Percentiles rank a stretch among this genome's conserved stretches.
These are phyloP conservation scores for Empis stercorea DNA, from an alignment of 2,888 invertebrate species.

Conservation along the genomic window DNA sequence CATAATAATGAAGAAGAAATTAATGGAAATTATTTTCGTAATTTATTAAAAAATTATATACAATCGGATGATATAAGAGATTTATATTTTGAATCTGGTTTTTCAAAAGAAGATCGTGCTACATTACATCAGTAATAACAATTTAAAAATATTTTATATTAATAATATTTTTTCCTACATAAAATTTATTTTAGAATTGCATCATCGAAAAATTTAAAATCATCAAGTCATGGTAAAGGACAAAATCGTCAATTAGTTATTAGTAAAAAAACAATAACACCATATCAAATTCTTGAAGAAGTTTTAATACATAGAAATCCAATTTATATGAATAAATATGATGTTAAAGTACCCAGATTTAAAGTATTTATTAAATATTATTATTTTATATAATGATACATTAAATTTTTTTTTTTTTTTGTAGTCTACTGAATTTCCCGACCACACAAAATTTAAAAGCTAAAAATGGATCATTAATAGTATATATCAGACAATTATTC, in stretches of 20 bases:
- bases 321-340: constrained; percentile 27
- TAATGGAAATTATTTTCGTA: constrained; percentile 23
- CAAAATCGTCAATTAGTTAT: constrained; percentile 31
- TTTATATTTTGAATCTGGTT: constrained; percentile 45
- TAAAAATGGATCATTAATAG: too few relatives aligned
- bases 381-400: neutral
- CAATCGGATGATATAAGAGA: constrained; percentile 42
- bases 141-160: neutral
- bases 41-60: constrained; percentile 32
- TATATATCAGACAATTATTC: too few relatives aligned
- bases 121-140: constrained; percentile 41
- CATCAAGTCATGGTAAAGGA: constrained; percentile 40
- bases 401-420: neutral
- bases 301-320: constrained; percentile 24
- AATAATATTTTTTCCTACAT: too few relatives aligned
- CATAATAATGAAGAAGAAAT: constrained; percentile 17
- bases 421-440: constrained; percentile 1
- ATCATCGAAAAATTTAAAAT: constrained; percentile 36
- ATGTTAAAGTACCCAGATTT: constrained; percentile 28
- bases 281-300: constrained; percentile 23
- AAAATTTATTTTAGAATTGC: constrained; percentile 28
- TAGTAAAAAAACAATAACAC: constrained; percentile 24
- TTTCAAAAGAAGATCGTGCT: constrained; percentile 51
- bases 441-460: neutral
- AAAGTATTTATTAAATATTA: constrained; percentile 17